Base-by-base conservation (phyloP, 2,113 vertebrate genomes). In the Hippolais icterina region DNA sequence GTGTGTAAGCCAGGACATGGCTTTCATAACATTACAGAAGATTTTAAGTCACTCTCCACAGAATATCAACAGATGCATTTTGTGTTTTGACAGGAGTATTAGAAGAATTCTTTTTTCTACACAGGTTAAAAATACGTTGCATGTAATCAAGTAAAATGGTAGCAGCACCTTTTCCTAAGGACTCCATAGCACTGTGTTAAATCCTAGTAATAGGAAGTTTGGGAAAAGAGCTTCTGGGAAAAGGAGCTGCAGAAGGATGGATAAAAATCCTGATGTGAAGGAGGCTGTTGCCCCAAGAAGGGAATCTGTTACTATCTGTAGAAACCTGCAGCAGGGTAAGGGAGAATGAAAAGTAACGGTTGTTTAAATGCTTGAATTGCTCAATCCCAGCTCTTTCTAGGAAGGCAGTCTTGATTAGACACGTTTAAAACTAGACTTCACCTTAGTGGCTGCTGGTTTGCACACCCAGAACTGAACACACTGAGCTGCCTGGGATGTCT, bases 121-220 rank as follows among this genome's bases (percentile, higher is more conserved):
- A 44, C 0, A 0, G 37, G 5, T 5, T 0, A 15, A 35, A 17
- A 37, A 54, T 39, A 23, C 10, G 8, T 74, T 85, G 24, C 25
- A 4, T n/a, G 20, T 83, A 63, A 35, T 63, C 24, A 61, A 63
- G 80, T 71, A 29, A 75, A 86, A 31, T 1, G 1, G 11, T 72
- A 82, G 60, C 39, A 84, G 9, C 21, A 42, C 18, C 33, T 65
- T 22, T 84, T 56, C 27, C 17, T 83, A 53, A 66, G 47, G 44
- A 17, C 52, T 33, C 29, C 7, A 3, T 31, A 42, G 37, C 41
- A 29, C 35, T 25, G 14, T 70, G 50, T 69, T 64, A 72, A 42
- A 44, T 39, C 22, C 60, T n/a, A 42, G 28, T 47, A 42, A 28
- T 28, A 13, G 5, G 31, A 72, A 60, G 59, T 57, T 66, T 76